Percentiles rank a stretch among this genome's conserved stretches.
These are phyloP conservation scores for Cheilosia scutellata DNA, from an alignment of 2,888 invertebrate genomes.

Conservation along the genomic window DNA sequence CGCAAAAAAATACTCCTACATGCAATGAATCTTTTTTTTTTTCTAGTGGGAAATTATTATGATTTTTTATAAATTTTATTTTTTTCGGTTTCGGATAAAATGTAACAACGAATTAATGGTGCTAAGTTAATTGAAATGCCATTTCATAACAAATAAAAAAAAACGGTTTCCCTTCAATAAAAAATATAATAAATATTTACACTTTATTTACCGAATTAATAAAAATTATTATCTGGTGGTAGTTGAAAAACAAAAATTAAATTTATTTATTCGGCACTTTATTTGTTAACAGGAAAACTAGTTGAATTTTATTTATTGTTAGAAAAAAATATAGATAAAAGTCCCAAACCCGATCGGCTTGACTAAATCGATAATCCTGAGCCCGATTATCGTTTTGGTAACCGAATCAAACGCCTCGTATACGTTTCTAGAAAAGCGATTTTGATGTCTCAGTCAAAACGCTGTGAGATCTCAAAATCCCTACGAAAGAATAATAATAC, in stretches of 20 bases:
- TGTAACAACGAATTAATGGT: conserved; percentile 77
- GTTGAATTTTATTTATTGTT: conserved; percentile 70
- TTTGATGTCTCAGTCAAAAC: conserved; percentile 49
- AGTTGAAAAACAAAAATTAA: background rate
- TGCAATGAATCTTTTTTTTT: too few species aligned
- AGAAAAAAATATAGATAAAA: conserved; percentile 36
- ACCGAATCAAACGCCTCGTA: conserved; percentile 37
- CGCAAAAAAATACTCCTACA: too few species aligned
- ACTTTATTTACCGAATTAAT: background rate
- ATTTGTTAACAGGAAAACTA: conserved; percentile 51
- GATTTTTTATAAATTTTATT: background rate
- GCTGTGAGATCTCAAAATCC: conserved; percentile 45
- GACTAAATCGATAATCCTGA: conserved; percentile 82
- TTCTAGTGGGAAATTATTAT: too few species aligned
- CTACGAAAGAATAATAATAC: conserved; percentile 45
- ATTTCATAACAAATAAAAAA: conserved; percentile 41
- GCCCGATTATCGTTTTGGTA: conserved; percentile 83
- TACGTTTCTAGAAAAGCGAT: conserved; percentile 29
- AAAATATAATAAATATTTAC: conserved; percentile 3
- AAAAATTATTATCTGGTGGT: conserved; percentile 24
- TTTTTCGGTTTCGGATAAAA: conserved; percentile 54
- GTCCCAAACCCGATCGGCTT: conserved; percentile 53
- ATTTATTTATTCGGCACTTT: background rate
- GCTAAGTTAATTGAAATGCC: conserved; percentile 65
- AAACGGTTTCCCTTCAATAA: conserved; percentile 56